A percentile compares a stretch with the other conserved stretches of the same genome.
These are phyloP conservation scores for Chanos chanos DNA, from an alignment of 2,797 vertebrate genomes.

Conservation along the genomic window DNA sequence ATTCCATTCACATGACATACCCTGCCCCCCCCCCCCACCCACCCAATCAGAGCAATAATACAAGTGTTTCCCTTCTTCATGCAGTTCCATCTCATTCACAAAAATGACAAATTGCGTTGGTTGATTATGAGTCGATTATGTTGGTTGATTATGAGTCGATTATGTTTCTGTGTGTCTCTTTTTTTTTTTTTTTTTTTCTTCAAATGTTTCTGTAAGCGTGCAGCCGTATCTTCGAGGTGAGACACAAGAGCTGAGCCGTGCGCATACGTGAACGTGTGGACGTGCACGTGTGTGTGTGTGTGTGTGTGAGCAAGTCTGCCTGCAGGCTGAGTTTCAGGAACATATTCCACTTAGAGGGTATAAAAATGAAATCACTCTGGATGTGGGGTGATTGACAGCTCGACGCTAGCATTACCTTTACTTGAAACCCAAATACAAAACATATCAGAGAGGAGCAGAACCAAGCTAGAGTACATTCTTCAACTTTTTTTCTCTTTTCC, in stretches of 20 bases:
- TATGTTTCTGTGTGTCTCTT: no score
- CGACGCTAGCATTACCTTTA: slow-evolving; percentile 54
- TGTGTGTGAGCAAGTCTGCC: neutral
- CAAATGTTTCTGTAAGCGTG: slow-evolving; percentile 16
- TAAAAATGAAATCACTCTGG: slow-evolving; percentile 39
- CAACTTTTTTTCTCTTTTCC: slow-evolving; percentile 41
- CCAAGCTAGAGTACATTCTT: slow-evolving; percentile 42
- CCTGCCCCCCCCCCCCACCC: neutral
- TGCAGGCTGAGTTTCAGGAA: neutral
- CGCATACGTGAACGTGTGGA: neutral
- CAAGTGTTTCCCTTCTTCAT: no score
- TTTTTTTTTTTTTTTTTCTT: no score
- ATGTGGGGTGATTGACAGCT: slow-evolving; percentile 42
- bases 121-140: no score
- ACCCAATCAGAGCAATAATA: slow-evolving; percentile 28
- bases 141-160: no score
- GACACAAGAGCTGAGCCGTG: neutral
- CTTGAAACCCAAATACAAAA: slow-evolving; percentile 61
- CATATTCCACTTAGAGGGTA: neutral
- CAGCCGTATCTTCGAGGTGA: slow-evolving; percentile 3
- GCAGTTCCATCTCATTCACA: no score
- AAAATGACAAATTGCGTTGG: no score
- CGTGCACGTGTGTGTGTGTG: slow-evolving; percentile 1
- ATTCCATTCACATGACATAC: neutral
- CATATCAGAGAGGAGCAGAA: slow-evolving; percentile 62